These are phyloP conservation scores for Drosophila lacertosa DNA, from an alignment of 1,140 invertebrate species.

Conservation along the genomic window DNA sequence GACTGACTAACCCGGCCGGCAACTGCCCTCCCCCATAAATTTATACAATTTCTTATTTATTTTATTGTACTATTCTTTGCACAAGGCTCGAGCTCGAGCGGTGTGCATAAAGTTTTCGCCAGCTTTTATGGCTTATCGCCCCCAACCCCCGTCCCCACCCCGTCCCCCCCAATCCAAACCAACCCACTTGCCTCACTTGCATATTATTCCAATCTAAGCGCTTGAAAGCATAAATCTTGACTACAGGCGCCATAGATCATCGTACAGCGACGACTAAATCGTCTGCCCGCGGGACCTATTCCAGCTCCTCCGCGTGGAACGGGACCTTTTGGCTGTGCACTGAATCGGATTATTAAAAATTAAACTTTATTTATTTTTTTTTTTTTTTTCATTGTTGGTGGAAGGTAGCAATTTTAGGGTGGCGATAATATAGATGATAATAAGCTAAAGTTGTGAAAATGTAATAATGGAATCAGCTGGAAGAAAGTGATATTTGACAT, in stretches of 20 bases:
- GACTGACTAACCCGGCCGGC: not conserved
- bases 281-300: constrained; percentile 22
- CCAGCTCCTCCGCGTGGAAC: not conserved
- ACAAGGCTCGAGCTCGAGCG: constrained; percentile 61
- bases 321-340: constrained; percentile 25
- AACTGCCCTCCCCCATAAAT: constrained; percentile 61
- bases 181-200: constrained; percentile 29
- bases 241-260: constrained; percentile 75
- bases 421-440: too few species aligned
- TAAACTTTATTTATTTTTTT: constrained; percentile 46
- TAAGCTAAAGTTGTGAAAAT: too few species aligned
- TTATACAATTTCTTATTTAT: constrained; percentile 78
- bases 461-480: too few species aligned
- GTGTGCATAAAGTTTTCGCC: constrained; percentile 53
- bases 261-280: constrained; percentile 61
- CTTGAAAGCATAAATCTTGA: constrained; percentile 68
- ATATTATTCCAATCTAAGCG: constrained; percentile 67
- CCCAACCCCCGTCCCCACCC: constrained; percentile 1
- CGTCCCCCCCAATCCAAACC: not conserved
- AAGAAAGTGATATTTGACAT: too few species aligned
- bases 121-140: constrained; percentile 65
- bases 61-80: constrained; percentile 63
- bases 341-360: constrained; percentile 72
- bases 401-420: constrained; percentile 19
- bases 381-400: too few species aligned